phyloP scores from a whole-genome alignment of 2,797 vertebrate genomes.

The Oryzias sinensis region DNA sequence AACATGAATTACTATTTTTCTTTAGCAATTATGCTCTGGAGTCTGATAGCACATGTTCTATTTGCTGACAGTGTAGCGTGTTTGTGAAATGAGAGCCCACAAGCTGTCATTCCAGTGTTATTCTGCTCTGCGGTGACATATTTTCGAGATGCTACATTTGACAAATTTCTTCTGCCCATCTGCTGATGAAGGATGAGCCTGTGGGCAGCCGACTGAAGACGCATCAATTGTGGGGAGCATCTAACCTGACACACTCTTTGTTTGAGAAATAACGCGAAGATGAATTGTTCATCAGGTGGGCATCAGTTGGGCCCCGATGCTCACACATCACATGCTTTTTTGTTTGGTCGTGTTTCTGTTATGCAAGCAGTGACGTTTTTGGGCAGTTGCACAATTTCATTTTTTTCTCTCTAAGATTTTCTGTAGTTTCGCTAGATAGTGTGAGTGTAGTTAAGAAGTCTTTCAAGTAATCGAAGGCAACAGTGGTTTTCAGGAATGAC shows the following conservation, averaged over 20 bases:
- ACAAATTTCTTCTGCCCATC: conserved; percentile 63
- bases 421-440: conserved; percentile 32
- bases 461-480: conserved; percentile 22
- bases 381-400: conserved; percentile 8
- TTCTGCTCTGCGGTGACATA: conserved; percentile 43
- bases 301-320: conserved; percentile 64
- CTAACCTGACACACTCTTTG: conserved; percentile 52
- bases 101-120: conserved; percentile 39
- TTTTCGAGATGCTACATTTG: conserved; percentile 52
- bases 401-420: conserved; percentile 9
- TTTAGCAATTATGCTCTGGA: conserved; percentile 1
- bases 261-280: conserved; percentile 46
- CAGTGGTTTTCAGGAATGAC: conserved; percentile 31
- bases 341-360: conserved; percentile 53
- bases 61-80: conserved; percentile 30
- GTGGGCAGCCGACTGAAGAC: conserved; percentile 44
- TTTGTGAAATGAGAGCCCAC: conserved; percentile 42
- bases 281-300: conserved; percentile 38
- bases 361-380: conserved; percentile 20
- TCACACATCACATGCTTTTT: conserved; percentile 57
- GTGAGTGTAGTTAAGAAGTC: conserved; percentile 9
- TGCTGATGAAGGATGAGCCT: conserved; percentile 64
- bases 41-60: conserved; percentile 23
- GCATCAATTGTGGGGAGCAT: conserved; percentile 33
- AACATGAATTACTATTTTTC: conserved; percentile 2